Percentiles rank a stretch among this genome's conserved stretches.
These are phyloP conservation scores for Gavialis gangeticus DNA, from an alignment of 2,113 vertebrate genomes.

Conservation along the genomic window DNA sequence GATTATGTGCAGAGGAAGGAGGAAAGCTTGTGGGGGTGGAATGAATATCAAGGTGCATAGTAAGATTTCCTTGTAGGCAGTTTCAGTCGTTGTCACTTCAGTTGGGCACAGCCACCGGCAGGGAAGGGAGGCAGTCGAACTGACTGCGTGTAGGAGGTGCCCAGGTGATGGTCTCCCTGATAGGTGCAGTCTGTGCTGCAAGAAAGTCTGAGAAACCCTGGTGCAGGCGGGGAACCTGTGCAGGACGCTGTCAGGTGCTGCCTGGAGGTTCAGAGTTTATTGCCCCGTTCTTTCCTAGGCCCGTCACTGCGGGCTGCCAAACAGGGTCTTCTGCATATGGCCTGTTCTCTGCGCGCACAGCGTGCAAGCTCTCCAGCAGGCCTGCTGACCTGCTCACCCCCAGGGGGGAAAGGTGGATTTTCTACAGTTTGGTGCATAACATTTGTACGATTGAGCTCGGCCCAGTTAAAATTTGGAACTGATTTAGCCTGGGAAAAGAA, in stretches of 20 bases:
- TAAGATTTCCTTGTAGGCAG: not conserved
- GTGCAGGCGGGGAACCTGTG: not conserved
- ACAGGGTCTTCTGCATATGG: accelerated
- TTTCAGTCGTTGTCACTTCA: not conserved
- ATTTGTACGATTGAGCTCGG: too few relatives aligned
- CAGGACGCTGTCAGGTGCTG: not conserved
- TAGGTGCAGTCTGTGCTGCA: accelerated
- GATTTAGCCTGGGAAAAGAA: too few relatives aligned
- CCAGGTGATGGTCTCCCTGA: not conserved
- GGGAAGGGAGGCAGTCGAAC: not conserved
- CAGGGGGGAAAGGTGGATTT: accelerated
- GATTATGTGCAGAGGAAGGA: too few relatives aligned
- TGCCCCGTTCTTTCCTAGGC: accelerated
- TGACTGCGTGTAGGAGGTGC: not conserved
- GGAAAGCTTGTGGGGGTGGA: not conserved
- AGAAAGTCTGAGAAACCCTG: not conserved
- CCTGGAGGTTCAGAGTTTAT: not conserved
- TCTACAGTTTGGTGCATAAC: too few relatives aligned
- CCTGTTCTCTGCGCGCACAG: accelerated
- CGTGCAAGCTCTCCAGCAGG: not conserved
- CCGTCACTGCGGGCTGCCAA: accelerated
- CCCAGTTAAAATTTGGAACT: too few relatives aligned
- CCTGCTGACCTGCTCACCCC: not conserved
- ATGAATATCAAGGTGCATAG: too few relatives aligned
- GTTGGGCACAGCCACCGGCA: not conserved